Conservation (phyloP, 2,113 vertebrate genomes). For the Turdus rufiventris region DNA sequence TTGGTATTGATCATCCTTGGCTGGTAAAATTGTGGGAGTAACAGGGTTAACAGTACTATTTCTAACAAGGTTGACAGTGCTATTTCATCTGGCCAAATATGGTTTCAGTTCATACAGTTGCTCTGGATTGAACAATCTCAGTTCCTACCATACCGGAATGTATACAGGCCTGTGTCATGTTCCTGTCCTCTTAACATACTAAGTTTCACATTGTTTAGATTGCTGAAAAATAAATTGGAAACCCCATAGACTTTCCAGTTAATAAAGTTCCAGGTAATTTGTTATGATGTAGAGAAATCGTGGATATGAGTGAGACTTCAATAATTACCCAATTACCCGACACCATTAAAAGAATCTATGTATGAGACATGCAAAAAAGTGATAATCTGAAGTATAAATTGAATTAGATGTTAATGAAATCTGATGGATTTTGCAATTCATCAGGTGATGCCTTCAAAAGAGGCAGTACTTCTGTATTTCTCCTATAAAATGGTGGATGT, state of each 20-base stretch:
- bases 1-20: background rate
- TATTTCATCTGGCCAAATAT: background rate
- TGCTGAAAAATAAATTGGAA: background rate
- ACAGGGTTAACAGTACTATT: background rate
- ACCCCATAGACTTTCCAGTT: accelerated
- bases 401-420: background rate
- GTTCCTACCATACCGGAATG: too few species aligned
- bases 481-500: background rate
- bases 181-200: background rate
- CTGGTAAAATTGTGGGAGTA: background rate
- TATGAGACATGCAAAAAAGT: background rate
- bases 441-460: background rate
- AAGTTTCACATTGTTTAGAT: background rate
- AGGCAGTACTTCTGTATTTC: background rate
- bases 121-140: background rate
- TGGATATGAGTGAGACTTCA: background rate
- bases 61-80: background rate
- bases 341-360: background rate
- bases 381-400: background rate
- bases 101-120: background rate
- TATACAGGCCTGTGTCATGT: background rate
- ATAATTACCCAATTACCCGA: background rate
- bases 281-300: background rate
- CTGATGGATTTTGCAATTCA: background rate
- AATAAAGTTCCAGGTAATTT: background rate